A percentile compares a stretch with the other conserved stretches of the same genome.
Conservation (phyloP, 1,140 invertebrate genomes). For the Meloidogyne exigua region DNA sequence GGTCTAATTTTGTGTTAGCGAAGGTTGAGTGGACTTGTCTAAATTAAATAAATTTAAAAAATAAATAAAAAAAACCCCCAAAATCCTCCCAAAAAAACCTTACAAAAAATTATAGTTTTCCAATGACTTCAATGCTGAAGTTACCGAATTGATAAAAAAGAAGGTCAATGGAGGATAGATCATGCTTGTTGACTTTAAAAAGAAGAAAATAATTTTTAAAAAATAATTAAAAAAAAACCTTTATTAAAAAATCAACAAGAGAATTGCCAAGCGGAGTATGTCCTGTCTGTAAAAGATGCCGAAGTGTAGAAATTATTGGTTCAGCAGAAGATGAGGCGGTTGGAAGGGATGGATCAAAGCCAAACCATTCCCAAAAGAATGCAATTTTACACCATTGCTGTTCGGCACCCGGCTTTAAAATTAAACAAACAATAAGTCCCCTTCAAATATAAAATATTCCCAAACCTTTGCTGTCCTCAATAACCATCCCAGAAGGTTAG, state of each 20-base stretch:
- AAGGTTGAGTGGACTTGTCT: conserved; percentile 32
- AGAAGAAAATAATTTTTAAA: conserved; percentile 3
- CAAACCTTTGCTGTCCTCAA: conserved; percentile 26
- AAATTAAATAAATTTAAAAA: background rate
- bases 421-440: too few relatives aligned
- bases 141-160: conserved; percentile 34
- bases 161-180: conserved; percentile 27
- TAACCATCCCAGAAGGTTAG: conserved; percentile 32
- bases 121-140: conserved; percentile 25
- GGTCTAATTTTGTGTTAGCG: conserved; percentile 26
- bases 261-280: conserved; percentile 20
- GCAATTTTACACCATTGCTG: conserved; percentile 37
- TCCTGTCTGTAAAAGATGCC: background rate
- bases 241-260: conserved; percentile 35
- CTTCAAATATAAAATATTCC: too few relatives aligned
- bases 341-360: conserved; percentile 29
- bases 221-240: background rate
- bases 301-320: conserved; percentile 33
- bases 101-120: background rate
- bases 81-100: too few relatives aligned
- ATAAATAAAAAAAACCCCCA: too few relatives aligned
- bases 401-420: conserved; percentile 27
- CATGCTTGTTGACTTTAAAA: conserved; percentile 1
- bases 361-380: conserved; percentile 47
- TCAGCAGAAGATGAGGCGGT: conserved; percentile 3